Evolutionary conservation across 2,113 vertebrate species (phyloP), one percentile per base, ranked within the genome.

Genomic region (Zootoca vivipara): DNA sequence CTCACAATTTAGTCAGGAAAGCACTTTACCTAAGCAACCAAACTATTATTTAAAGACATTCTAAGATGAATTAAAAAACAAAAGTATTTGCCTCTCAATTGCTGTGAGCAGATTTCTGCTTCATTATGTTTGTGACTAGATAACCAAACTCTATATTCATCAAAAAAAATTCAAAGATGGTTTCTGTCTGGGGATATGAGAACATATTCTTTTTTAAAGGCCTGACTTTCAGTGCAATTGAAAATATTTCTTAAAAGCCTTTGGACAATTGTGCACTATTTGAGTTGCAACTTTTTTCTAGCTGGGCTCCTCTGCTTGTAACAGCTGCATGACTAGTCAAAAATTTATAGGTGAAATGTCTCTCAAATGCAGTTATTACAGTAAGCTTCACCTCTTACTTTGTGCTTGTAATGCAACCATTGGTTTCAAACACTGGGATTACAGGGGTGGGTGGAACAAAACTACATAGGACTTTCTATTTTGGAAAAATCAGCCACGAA

Each of bases 1-100:
- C 75, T 87, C 18, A 58, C n/a, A 24, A 87, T 24, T 62, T 16
- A 89, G 28, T 58, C 24, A 58, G 24, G 42, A 81, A 92, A 30
- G 7, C 35, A 1, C 2, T 18, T 26, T 73, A 85, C 40, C 38
- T 35, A 75, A 69, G 52, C 46, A 73, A 26, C 65, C 12, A 12
- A 73, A 52, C 6, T 64, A 85, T 85, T 46, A 62, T 13, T 28
- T 26, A 74, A 58, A 74, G n/a, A 38, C 35, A 40, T 58, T 62
- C 56, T 62, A 74, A 69, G 33, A 7, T 74, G 58, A 58, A 38
- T 28, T 73, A 3, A 30, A 40, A 82, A 65, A 35, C 33, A 28
- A 82, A 85, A 74, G 46, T 18, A 16, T 74, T 33, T 6, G 22
- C 46, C 30, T 52, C 28, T 9, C 30, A 83, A 6, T 13, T 73